These are phyloP conservation scores for Orcinus orca DNA, from an alignment of 2,113 vertebrate species.

Conservation along the genomic window DNA sequence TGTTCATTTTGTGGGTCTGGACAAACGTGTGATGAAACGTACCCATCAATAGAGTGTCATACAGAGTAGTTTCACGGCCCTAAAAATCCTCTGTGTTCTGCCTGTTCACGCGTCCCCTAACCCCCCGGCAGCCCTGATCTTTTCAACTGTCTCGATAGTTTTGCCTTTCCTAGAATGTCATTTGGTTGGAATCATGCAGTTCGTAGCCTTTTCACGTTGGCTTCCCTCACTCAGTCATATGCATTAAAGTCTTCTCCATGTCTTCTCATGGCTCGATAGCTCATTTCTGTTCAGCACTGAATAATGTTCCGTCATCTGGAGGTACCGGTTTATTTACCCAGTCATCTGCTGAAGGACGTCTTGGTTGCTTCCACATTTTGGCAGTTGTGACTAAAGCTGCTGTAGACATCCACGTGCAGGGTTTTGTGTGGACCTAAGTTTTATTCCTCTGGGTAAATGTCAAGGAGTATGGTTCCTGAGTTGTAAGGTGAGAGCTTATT, in stretches of 20 bases:
- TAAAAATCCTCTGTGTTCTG: neutral
- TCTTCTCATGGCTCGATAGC: neutral
- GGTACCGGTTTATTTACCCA: neutral
- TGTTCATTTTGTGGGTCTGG: neutral
- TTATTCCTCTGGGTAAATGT: neutral
- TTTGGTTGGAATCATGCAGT: neutral
- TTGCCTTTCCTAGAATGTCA: neutral
- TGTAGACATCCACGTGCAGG: neutral
- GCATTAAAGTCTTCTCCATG: neutral
- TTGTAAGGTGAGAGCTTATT: neutral
- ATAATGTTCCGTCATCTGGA: neutral
- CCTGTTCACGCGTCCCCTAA: neutral
- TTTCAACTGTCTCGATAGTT: neutral
- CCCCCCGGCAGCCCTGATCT: neutral
- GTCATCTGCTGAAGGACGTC: neutral
- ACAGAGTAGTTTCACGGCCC: neutral
- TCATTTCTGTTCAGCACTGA: neutral
- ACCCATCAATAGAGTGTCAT: neutral
- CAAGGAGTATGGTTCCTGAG: neutral
- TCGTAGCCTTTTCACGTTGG: neutral
- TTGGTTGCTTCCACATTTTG: neutral
- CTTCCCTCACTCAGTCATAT: neutral
- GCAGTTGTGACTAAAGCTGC: neutral
- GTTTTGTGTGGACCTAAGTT: neutral
- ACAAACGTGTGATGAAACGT: neutral